A percentile compares a stretch with the other conserved stretches of the same genome.
These are phyloP conservation scores for Asbolus verrucosus DNA, from an alignment of 1,140 invertebrate genomes.

Conservation along the genomic window DNA sequence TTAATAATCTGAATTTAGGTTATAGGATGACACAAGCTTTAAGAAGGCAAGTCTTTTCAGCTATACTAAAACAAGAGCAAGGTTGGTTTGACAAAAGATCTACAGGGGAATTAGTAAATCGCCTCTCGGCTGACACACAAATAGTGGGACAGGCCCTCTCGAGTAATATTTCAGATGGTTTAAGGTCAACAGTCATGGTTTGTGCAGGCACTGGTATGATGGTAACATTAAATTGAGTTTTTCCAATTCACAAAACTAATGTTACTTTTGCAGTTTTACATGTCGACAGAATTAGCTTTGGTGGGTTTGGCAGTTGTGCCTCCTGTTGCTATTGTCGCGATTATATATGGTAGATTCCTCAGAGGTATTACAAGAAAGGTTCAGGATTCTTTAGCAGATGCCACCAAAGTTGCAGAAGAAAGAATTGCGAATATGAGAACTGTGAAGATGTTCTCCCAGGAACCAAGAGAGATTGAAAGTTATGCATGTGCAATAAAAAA, in stretches of 20 bases:
- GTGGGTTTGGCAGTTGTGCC: conserved; percentile 90
- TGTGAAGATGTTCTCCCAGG: conserved; percentile 92
- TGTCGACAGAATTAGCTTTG: conserved; percentile 87
- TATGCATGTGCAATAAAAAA: conserved; percentile 80
- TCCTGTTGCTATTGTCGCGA: conserved; percentile 85
- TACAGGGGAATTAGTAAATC: conserved; percentile 95
- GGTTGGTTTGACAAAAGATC: conserved; percentile 94
- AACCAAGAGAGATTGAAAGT: conserved; percentile 78
- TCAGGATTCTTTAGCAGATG: conserved; percentile 84
- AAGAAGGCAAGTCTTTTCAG: conserved; percentile 83
- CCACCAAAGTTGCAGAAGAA: conserved; percentile 89
- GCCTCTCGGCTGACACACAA: conserved; percentile 90
- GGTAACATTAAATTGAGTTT: conserved; percentile 70
- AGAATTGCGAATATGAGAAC: conserved; percentile 94
- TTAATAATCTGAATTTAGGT: conserved; percentile 68
- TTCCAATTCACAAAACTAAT: conserved; percentile 16
- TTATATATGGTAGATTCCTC: conserved; percentile 91
- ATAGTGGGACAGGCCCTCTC: conserved; percentile 93
- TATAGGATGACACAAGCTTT: conserved; percentile 88
- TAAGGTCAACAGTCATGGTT: conserved; percentile 88
- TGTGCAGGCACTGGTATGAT: conserved; percentile 92
- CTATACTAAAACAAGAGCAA: conserved; percentile 91
- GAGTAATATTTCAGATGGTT: conserved; percentile 93
- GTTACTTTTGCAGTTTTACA: conserved; percentile 78
- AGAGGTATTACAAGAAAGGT: conserved; percentile 86